A percentile compares a stretch with the other conserved stretches of the same genome.
These are phyloP conservation scores for Ligdia adustata DNA, from an alignment of 2,888 invertebrate species.

Conservation along the genomic window DNA sequence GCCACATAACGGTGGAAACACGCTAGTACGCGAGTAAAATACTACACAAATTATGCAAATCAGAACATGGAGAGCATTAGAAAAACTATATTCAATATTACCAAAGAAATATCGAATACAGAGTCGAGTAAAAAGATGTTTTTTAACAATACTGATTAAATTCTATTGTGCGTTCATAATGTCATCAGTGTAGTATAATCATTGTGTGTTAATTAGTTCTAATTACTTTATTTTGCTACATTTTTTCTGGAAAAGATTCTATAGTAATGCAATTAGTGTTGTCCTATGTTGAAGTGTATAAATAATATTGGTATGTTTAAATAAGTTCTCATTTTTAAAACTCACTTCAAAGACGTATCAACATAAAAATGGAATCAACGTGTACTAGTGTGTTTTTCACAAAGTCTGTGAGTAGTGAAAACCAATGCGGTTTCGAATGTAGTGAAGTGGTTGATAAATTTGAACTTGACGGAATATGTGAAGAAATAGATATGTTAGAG, in stretches of 20 bases:
- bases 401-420: no score
- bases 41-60: constrained; percentile 2
- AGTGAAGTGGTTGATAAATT: background rate
- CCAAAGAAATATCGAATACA: constrained; percentile 4
- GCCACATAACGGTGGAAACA: constrained; percentile 84
- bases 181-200: background rate
- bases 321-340: background rate
- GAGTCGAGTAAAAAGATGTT: constrained; percentile 9
- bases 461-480: background rate
- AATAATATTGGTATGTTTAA: no score
- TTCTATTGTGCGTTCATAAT: constrained; percentile 1
- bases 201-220: no score
- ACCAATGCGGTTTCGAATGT: no score
- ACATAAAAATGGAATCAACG: background rate
- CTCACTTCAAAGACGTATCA: background rate
- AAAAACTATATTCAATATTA: constrained; percentile 2
- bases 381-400: no score
- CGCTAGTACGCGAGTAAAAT: constrained; percentile 3
- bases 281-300: no score
- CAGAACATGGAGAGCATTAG: background rate
- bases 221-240: no score
- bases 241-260: no score
- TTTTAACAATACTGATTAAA: constrained; percentile 3
- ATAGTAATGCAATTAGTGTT: no score
- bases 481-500: background rate